phyloP scores from a whole-genome alignment of 2,888 invertebrate species.

The Catocala fraxini region DNA sequence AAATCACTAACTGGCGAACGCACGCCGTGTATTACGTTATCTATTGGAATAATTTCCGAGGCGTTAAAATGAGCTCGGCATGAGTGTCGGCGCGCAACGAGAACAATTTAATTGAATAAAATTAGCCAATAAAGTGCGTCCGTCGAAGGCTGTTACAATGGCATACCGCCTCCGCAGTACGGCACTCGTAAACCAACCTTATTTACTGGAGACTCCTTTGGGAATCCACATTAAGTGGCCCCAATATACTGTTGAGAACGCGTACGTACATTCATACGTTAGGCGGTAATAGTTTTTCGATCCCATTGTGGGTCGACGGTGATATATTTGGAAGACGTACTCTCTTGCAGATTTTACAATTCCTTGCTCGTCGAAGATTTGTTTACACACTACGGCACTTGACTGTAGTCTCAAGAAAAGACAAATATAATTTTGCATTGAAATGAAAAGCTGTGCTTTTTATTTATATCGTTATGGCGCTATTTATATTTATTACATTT shows the following conservation, averaged over 20 bases:
- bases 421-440: neutral
- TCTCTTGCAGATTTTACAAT: slow-evolving; percentile 46
- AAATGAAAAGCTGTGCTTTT: too few species aligned
- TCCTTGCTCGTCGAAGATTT: slow-evolving; percentile 28
- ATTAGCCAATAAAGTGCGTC: slow-evolving; percentile 85
- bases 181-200: slow-evolving; percentile 76
- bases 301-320: slow-evolving; percentile 59
- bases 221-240: slow-evolving; percentile 80
- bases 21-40: slow-evolving; percentile 66
- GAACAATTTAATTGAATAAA: slow-evolving; percentile 87
- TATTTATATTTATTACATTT: too few species aligned
- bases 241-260: slow-evolving; percentile 67
- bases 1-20: slow-evolving; percentile 65
- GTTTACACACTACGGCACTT: slow-evolving; percentile 2
- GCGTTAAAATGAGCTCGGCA: slow-evolving; percentile 74
- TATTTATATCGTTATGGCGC: too few species aligned
- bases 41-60: slow-evolving; percentile 81
- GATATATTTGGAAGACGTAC: slow-evolving; percentile 49
- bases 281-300: slow-evolving; percentile 64
- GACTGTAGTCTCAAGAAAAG: slow-evolving; percentile 15
- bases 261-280: slow-evolving; percentile 65
- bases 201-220: slow-evolving; percentile 74
- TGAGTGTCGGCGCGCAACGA: slow-evolving; percentile 64
- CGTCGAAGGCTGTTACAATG: slow-evolving; percentile 81
- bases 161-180: slow-evolving; percentile 75